Percentiles rank a stretch among this genome's conserved stretches.
phyloP scores from a whole-genome alignment of 2,797 vertebrate species.

The Acipenser oxyrinchus region DNA sequence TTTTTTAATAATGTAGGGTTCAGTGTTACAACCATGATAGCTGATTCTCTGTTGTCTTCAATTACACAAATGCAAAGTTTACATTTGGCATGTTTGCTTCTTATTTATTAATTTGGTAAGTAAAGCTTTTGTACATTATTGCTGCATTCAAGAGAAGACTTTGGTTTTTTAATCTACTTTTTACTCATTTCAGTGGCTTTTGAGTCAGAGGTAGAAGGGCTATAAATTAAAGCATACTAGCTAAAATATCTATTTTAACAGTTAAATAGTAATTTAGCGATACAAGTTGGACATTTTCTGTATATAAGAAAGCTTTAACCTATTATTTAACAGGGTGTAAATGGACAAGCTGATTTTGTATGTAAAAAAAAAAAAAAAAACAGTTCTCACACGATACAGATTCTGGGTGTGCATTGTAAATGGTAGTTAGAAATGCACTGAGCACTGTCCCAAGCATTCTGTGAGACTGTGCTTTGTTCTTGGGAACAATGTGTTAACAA shows the following conservation, averaged over 20 bases:
- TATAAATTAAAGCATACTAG: slow-evolving; percentile 38
- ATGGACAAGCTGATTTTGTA: not conserved
- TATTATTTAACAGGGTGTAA: not conserved
- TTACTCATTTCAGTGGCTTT: slow-evolving; percentile 24
- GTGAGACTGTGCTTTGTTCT: not conserved
- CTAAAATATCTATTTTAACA: slow-evolving; percentile 16
- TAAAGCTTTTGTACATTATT: slow-evolving; percentile 6
- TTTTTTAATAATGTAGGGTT: no score
- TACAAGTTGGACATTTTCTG: slow-evolving; percentile 31
- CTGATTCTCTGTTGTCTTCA: not conserved
- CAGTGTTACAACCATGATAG: no score
- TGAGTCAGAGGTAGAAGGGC: slow-evolving; percentile 39
- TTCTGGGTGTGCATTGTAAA: slow-evolving; percentile 29
- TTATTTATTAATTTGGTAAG: slow-evolving; percentile 13
- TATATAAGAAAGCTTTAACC: slow-evolving; percentile 9
- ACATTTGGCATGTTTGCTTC: slow-evolving; percentile 7
- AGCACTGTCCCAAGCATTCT: slow-evolving; percentile 22
- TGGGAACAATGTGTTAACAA: not conserved
- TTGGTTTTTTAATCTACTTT: slow-evolving; percentile 1
- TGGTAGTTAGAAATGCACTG: slow-evolving; percentile 47
- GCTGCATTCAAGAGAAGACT: slow-evolving; percentile 4
- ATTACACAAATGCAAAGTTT: not conserved
- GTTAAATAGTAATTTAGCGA: slow-evolving; percentile 51
- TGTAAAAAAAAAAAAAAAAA: not conserved
- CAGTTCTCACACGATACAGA: not conserved